Percentiles rank a stretch among this genome's conserved stretches.
phyloP scores from a whole-genome alignment of 2,113 vertebrate species.

The Corythoichthys intestinalis region DNA sequence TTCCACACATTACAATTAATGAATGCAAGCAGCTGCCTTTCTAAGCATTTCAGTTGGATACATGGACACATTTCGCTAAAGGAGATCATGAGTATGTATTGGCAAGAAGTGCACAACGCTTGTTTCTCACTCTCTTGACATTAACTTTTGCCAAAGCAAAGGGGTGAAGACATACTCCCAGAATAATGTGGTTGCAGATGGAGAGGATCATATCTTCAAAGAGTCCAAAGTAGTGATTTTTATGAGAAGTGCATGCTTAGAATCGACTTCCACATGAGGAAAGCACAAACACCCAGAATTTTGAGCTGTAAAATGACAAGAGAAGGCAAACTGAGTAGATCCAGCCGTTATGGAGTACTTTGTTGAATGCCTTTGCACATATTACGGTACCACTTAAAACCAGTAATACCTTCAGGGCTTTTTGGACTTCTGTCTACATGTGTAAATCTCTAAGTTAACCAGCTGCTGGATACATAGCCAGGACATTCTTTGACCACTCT shows the following conservation, averaged over 20 bases:
- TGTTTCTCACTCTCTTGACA: conserved; percentile 51
- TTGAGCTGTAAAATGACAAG: conserved; percentile 30
- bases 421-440: conserved; percentile 27
- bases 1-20: conserved; percentile 51
- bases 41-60: conserved; percentile 45
- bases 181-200: conserved; percentile 59
- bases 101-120: conserved; percentile 42
- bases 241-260: conserved; percentile 57
- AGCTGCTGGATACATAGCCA: conserved; percentile 61
- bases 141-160: conserved; percentile 58
- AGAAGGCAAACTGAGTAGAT: conserved; percentile 26
- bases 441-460: conserved; percentile 31
- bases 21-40: conserved; percentile 47
- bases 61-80: conserved; percentile 43
- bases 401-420: conserved; percentile 6
- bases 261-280: conserved; percentile 49
- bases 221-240: conserved; percentile 56
- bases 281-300: conserved; percentile 43
- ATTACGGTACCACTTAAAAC: conserved; percentile 34
- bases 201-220: conserved; percentile 67
- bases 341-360: conserved; percentile 25
- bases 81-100: conserved; percentile 45
- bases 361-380: conserved; percentile 32
- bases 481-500: conserved; percentile 39
- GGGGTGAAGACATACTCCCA: conserved; percentile 55